A percentile compares a stretch with the other conserved stretches of the same genome.
Conservation (phyloP, 1,140 invertebrate species). For the Drosophila mauritiana region DNA sequence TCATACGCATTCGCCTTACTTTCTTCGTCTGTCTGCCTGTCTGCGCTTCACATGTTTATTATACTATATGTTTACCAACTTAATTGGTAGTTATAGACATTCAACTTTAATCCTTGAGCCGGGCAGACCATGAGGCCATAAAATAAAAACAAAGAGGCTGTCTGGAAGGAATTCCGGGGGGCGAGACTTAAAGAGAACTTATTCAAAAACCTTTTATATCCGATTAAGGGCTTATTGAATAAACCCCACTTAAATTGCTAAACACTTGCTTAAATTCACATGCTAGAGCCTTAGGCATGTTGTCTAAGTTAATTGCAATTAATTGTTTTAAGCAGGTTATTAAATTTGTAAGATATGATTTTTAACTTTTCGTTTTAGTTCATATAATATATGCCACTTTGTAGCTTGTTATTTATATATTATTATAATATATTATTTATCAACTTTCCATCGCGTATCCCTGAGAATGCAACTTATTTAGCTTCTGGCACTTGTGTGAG, state of each 20-base stretch:
- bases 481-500: background rate
- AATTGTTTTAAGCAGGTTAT: background rate
- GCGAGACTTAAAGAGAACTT: constrained; percentile 10
- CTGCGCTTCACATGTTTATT: constrained; percentile 53
- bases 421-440: no score
- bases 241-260: background rate
- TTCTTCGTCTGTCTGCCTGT: background rate
- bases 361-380: no score
- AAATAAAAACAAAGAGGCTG: constrained; percentile 21
- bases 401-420: no score
- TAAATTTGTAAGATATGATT: no score
- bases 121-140: background rate
- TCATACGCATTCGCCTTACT: constrained; percentile 58
- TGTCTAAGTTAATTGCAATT: background rate
- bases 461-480: background rate
- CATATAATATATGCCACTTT: no score
- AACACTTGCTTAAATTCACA: background rate
- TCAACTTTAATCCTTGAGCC: constrained; percentile 36
- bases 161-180: background rate
- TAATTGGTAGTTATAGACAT: constrained; percentile 79
- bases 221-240: background rate
- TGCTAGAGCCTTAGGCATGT: background rate
- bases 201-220: constrained; percentile 8
- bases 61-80: constrained; percentile 70
- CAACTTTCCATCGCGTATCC: background rate